These are phyloP conservation scores for Gasteruption jaculator DNA, from an alignment of 2,888 invertebrate species.

Conservation along the genomic window DNA sequence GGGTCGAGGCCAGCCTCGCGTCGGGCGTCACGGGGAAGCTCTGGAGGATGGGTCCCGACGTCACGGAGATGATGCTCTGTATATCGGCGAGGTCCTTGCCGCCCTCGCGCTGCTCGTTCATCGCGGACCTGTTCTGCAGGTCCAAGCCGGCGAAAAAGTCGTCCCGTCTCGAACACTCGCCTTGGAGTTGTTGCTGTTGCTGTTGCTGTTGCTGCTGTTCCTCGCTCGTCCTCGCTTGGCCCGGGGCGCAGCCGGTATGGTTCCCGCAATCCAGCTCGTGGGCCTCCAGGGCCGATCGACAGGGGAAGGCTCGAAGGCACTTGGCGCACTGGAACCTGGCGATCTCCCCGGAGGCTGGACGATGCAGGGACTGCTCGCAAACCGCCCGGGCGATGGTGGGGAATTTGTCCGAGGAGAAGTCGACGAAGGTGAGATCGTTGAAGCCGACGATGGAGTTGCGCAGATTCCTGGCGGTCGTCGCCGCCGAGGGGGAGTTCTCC, in stretches of 20 bases:
- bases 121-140: slow-evolving; percentile 66
- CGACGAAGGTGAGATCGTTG: slow-evolving; percentile 71
- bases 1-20: no score
- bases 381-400: slow-evolving; percentile 71
- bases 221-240: slow-evolving; percentile 41
- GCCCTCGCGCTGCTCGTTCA: slow-evolving; percentile 48
- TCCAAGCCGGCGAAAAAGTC: slow-evolving; percentile 80
- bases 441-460: slow-evolving; percentile 61
- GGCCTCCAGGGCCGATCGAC: slow-evolving; percentile 62
- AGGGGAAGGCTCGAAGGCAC: slow-evolving; percentile 69
- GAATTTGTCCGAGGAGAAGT: slow-evolving; percentile 76
- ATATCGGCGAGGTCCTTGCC: slow-evolving; percentile 81
- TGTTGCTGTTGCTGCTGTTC: slow-evolving; percentile 11
- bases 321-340: slow-evolving; percentile 67
- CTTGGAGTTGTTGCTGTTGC: slow-evolving; percentile 13
- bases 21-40: no score
- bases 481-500: slow-evolving; percentile 32
- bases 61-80: slow-evolving; percentile 76
- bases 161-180: slow-evolving; percentile 58
- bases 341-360: slow-evolving; percentile 55
- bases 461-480: slow-evolving; percentile 29
- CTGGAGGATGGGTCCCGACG: slow-evolving; percentile 58
- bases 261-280: slow-evolving; percentile 62
- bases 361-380: slow-evolving; percentile 66
- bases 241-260: slow-evolving; percentile 61